A percentile compares a stretch with the other conserved stretches of the same genome.
Conservation (phyloP, 2,888 invertebrate genomes). For the Drosophila gaucha region DNA sequence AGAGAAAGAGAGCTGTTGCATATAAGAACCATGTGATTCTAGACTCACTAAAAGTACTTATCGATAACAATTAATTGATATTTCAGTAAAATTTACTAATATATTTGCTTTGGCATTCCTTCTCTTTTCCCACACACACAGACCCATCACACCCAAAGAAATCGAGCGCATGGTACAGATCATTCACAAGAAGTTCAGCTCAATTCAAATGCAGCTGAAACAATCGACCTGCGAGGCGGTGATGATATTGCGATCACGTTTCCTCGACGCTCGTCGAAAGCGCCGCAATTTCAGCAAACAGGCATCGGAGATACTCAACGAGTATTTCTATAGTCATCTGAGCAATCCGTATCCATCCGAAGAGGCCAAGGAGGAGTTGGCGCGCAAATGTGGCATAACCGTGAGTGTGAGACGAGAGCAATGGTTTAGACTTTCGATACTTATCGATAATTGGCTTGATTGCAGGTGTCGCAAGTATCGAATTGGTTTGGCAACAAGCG, state of each 20-base stretch:
- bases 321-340: constrained; percentile 99
- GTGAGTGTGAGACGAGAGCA: constrained; percentile 86
- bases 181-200: constrained; percentile 99
- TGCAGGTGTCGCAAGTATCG: constrained; percentile 91
- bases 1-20: no score
- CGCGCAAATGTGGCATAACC: constrained; percentile 99
- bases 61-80: constrained; percentile 1
- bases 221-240: constrained; percentile 99
- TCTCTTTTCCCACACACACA: constrained; percentile 29
- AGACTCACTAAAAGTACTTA: no score
- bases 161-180: constrained; percentile 99
- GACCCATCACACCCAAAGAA: constrained; percentile 99
- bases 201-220: constrained; percentile 99
- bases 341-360: constrained; percentile 99
- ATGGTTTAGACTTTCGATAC: not conserved
- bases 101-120: not conserved
- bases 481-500: constrained; percentile 99
- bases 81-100: not conserved
- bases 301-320: constrained; percentile 99
- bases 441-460: not conserved
- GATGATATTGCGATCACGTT: constrained; percentile 94
- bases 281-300: constrained; percentile 99
- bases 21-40: no score
- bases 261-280: constrained; percentile 93
- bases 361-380: constrained; percentile 99